Base-by-base conservation (phyloP, 2,888 invertebrate species). In the Leptopterna dolabrata region DNA sequence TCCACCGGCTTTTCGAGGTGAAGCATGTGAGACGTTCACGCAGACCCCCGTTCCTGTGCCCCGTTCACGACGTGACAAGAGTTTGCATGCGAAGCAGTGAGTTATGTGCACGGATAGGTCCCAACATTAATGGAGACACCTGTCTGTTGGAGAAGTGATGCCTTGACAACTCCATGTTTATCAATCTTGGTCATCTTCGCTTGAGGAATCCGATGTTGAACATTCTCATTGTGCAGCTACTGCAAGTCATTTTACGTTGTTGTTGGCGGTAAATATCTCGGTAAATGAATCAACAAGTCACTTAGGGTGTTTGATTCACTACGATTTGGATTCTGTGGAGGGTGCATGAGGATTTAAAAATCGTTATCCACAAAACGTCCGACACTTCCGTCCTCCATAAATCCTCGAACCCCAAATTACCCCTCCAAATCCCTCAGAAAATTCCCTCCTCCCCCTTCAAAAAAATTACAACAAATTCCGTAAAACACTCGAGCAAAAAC, bases 61-160 rank as follows among this genome's bases (percentile, higher is more conserved):
- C 30, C 4, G 6, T 76, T 30, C 16, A 6, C 41, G 36, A 36
- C 2, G 30, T 36, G 73, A 76, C 73, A 76, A 36, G 73, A 41
- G 30, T 76, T 76, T 76, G 73, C 73, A 76, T 76, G 73, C 73
- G 41, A 76, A 16, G 7, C 19, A 41, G 73, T 45, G 78, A 45
- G 27, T 78, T 78, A 47, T 78, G 78, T 78, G n/a, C 43, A 24
- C 43, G 78, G 78, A 45, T 19, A 43, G 19, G 45, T 43, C 27
- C 55, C 24, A 24, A 29, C 55, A 4, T 13, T 55, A 81, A 81
- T 81, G 81, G 47, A 78, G 78, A 81, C 81, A 81, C 81, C 81
- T 81, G 81, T 51, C 29, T 55, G 81, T 81, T 55, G 3, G 27
- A 47, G 41, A n/a, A 78, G 78, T 29, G 27, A 45, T 30, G 51